Evolutionary conservation across 2,888 invertebrate species (phyloP).

Genomic region (Plebejus anna): DNA sequence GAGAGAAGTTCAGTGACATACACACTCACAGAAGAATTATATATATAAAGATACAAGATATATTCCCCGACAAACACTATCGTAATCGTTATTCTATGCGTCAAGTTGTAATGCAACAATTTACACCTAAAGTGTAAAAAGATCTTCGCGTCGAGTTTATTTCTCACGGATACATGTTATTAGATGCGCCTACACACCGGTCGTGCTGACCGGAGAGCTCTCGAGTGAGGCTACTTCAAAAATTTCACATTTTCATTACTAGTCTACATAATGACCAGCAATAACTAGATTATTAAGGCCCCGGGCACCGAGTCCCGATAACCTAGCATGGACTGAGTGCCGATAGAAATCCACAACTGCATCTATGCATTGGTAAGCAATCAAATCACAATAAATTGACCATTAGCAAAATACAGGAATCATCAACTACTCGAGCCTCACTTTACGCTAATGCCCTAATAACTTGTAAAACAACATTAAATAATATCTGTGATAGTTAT

Average conservation of each 20-base stretch:
- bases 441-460: neutral
- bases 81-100: neutral
- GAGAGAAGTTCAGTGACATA: too few relatives aligned
- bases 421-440: neutral
- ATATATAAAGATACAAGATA: too few relatives aligned
- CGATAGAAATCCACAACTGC: neutral
- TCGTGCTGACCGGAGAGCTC: conserved; percentile 36
- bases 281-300: conserved; percentile 12
- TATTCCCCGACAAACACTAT: neutral
- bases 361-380: neutral
- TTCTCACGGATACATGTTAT: conserved; percentile 26
- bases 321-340: neutral
- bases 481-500: neutral
- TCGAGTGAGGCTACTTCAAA: conserved; percentile 8
- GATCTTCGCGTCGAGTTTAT: neutral
- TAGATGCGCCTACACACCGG: conserved; percentile 32
- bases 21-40: too few relatives aligned
- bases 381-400: neutral
- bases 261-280: conserved; percentile 16
- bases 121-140: neutral
- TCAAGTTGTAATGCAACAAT: conserved; percentile 1
- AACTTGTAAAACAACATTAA: neutral
- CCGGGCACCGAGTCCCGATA: neutral
- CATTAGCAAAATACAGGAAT: neutral
- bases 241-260: conserved; percentile 20